Percentiles rank a stretch among this genome's conserved stretches.
These are phyloP conservation scores for Xylota sylvarum DNA, from an alignment of 2,888 invertebrate species.

Conservation along the genomic window DNA sequence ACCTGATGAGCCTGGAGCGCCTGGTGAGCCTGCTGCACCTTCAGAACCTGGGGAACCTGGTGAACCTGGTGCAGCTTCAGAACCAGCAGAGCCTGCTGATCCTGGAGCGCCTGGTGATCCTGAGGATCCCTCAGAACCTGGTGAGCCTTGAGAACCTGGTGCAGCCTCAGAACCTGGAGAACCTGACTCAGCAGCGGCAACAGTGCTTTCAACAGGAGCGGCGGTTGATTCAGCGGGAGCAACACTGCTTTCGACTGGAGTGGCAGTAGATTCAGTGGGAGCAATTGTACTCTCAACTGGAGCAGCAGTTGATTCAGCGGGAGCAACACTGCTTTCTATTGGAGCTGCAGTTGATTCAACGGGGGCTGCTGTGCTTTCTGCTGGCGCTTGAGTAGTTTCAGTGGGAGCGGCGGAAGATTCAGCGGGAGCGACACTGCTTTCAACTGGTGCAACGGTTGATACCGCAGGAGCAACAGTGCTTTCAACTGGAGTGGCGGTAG, in stretches of 20 bases:
- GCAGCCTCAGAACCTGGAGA: not conserved
- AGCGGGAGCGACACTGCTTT: slow-evolving; percentile 34
- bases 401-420: slow-evolving; percentile 23
- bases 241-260: not conserved
- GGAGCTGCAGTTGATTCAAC: slow-evolving; percentile 29
- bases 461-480: slow-evolving; percentile 46
- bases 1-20: not conserved
- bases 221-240: slow-evolving; percentile 1
- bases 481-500: slow-evolving; percentile 71
- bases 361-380: slow-evolving; percentile 10
- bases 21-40: not conserved
- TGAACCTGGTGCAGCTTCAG: not conserved
- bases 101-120: slow-evolving; percentile 7
- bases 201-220: slow-evolving; percentile 11
- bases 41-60: not conserved
- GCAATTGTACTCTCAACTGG: slow-evolving; percentile 6
- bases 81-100: not conserved
- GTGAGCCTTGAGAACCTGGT: not conserved
- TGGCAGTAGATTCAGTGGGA: not conserved
- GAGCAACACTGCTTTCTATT: not conserved
- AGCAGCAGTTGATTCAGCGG: not conserved
- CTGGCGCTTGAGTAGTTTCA: slow-evolving; percentile 3
- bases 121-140: not conserved
- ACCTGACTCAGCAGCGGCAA: not conserved
- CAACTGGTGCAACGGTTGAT: slow-evolving; percentile 13